Evolutionary conservation across 2,888 invertebrate genomes (phyloP).

Genomic region (Itoplectis maculator): DNA sequence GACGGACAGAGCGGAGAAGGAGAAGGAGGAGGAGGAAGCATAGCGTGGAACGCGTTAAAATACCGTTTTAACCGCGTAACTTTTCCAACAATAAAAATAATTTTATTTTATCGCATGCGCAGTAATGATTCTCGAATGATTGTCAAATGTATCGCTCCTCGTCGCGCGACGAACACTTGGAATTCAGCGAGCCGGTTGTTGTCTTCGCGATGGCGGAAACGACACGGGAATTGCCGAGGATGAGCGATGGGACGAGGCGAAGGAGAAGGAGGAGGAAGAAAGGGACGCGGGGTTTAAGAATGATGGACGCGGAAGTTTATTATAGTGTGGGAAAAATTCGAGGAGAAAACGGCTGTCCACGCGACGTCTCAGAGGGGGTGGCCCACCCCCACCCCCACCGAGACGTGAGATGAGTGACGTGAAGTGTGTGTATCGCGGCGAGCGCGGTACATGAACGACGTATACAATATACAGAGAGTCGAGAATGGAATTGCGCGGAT

Average conservation of each 20-base stretch:
- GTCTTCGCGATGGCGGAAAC: conserved; percentile 17
- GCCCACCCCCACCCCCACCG: too few relatives aligned
- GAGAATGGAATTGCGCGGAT: conserved; percentile 18
- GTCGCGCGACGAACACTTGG: too few relatives aligned
- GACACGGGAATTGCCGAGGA: conserved; percentile 35
- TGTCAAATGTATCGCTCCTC: too few relatives aligned
- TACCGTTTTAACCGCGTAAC: too few relatives aligned
- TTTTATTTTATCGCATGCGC: too few relatives aligned
- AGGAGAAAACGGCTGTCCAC: conserved; percentile 59
- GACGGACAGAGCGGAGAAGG: too few relatives aligned
- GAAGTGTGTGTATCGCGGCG: conserved; percentile 56
- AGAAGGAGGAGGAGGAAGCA: not conserved
- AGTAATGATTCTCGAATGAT: too few relatives aligned
- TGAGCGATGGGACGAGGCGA: conserved; percentile 37
- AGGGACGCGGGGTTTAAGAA: conserved; percentile 57
- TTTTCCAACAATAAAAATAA: too few relatives aligned
- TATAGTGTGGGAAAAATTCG: conserved; percentile 60
- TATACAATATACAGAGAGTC: too few relatives aligned
- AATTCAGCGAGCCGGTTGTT: too few relatives aligned
- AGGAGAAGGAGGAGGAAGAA: not conserved
- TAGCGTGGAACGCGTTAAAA: too few relatives aligned
- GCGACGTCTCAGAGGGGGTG: conserved; percentile 31
- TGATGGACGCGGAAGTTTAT: conserved; percentile 61
- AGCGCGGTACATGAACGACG: conserved; percentile 26
- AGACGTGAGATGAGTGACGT: conserved; percentile 51